Percentiles rank a stretch among this genome's conserved stretches.
Evolutionary conservation across 2,113 vertebrate genomes (phyloP).

Genomic region (Notechis scutatus): DNA sequence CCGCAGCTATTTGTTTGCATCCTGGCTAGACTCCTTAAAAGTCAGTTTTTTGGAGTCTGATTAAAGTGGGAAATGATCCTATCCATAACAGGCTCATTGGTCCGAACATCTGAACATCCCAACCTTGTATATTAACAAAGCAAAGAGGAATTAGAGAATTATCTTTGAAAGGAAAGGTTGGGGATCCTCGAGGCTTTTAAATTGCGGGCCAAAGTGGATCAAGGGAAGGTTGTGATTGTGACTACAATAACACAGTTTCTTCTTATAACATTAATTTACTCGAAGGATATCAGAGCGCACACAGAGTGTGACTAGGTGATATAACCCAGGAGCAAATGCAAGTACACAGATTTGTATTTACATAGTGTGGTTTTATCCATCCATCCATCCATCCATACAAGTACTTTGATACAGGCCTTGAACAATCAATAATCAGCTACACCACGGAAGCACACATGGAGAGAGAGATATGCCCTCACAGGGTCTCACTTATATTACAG

Average conservation of each 20-base stretch:
- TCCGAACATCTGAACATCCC: not conserved
- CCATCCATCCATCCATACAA: too few species aligned
- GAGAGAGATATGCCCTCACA: too few species aligned
- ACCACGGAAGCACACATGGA: too few species aligned
- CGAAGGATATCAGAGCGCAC: too few species aligned
- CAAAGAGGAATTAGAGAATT: not conserved
- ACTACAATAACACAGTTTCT: not conserved
- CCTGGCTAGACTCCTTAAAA: not conserved
- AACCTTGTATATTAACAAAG: not conserved
- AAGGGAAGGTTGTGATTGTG: not conserved
- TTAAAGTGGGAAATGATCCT: not conserved
- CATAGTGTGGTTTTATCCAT: too few species aligned
- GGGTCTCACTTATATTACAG: too few species aligned
- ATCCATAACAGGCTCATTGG: too few species aligned
- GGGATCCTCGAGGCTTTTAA: not conserved
- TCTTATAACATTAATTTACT: not conserved
- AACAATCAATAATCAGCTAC: too few species aligned
- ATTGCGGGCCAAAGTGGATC: not conserved
- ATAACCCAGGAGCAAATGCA: too few species aligned
- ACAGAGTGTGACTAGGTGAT: too few species aligned
- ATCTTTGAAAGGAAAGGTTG: not conserved
- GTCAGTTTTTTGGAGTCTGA: accelerated
- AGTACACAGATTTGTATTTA: too few species aligned
- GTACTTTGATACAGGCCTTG: too few species aligned
- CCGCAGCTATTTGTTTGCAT: not conserved